Evolutionary conservation across 2,113 vertebrate genomes (phyloP).

Genomic region (Todiramphus saurophagus): DNA sequence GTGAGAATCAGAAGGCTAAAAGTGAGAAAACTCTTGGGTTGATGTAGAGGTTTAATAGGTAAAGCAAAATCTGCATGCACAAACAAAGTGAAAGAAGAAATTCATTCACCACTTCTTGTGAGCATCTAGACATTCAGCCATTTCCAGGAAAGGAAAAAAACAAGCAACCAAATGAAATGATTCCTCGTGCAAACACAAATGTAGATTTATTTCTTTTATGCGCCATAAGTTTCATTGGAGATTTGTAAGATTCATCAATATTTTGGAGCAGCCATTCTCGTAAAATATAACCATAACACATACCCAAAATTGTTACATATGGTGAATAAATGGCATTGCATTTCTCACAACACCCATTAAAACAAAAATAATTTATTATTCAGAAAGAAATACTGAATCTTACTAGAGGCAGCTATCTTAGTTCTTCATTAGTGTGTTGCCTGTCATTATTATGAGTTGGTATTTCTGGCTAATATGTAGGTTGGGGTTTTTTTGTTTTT

Average conservation of each 20-base stretch:
- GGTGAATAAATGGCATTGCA: not conserved
- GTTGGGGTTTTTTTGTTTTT: not conserved
- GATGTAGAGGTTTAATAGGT: not conserved
- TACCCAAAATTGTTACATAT: not conserved
- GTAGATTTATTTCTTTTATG: not conserved
- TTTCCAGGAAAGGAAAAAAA: not conserved
- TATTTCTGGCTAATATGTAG: conserved; percentile 3
- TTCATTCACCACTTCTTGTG: not conserved
- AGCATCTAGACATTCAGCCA: not conserved
- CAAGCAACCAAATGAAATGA: not conserved
- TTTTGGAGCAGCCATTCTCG: conserved; percentile 12
- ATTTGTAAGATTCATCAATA: not conserved
- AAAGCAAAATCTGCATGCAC: not conserved
- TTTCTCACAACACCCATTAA: conserved; percentile 1
- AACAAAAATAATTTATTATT: not conserved
- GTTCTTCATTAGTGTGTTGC: not conserved
- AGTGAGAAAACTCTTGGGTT: not conserved
- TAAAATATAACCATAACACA: not conserved
- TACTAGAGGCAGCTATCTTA: not conserved
- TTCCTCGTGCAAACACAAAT: not conserved
- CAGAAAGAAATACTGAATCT: not conserved
- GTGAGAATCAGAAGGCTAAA: not conserved
- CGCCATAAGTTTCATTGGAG: not conserved
- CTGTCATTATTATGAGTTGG: not conserved
- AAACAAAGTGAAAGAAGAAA: not conserved